A percentile compares a stretch with the other conserved stretches of the same genome.
Evolutionary conservation across 2,113 vertebrate species (phyloP).

Genomic region (Isichthys henryi): DNA sequence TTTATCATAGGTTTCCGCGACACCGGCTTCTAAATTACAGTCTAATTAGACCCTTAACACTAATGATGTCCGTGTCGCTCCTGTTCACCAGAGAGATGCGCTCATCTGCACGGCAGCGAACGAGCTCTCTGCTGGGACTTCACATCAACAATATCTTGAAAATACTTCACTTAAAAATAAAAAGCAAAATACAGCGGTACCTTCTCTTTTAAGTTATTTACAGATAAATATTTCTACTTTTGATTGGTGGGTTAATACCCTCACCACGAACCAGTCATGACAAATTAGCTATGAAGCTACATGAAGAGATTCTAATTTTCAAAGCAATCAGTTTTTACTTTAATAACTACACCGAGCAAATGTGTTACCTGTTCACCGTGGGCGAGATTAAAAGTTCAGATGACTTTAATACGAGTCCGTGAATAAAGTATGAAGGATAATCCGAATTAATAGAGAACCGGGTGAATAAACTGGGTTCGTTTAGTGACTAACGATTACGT

Average conservation of each 20-base stretch:
- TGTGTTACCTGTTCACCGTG: not conserved
- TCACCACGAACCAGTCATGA: not conserved
- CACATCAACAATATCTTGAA: not conserved
- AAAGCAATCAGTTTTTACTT: not conserved
- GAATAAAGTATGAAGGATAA: not conserved
- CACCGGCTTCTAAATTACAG: not conserved
- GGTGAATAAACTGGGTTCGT: not conserved
- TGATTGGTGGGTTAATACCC: not conserved
- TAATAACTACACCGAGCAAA: not conserved
- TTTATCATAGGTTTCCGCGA: not conserved
- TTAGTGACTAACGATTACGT: not conserved
- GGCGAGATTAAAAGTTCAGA: not conserved
- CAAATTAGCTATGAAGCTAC: not conserved
- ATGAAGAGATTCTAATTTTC: not conserved
- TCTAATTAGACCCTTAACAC: not conserved
- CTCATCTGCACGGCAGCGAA: not conserved
- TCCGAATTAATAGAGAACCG: not conserved
- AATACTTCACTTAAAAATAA: not conserved
- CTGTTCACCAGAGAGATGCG: not conserved
- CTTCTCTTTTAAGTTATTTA: not conserved
- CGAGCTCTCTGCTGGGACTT: not conserved
- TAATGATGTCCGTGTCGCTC: not conserved
- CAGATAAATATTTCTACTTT: not conserved
- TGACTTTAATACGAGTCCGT: not conserved
- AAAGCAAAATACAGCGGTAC: not conserved